Conservation (phyloP, 2,797 vertebrate genomes). For the Paguma larvata region DNA sequence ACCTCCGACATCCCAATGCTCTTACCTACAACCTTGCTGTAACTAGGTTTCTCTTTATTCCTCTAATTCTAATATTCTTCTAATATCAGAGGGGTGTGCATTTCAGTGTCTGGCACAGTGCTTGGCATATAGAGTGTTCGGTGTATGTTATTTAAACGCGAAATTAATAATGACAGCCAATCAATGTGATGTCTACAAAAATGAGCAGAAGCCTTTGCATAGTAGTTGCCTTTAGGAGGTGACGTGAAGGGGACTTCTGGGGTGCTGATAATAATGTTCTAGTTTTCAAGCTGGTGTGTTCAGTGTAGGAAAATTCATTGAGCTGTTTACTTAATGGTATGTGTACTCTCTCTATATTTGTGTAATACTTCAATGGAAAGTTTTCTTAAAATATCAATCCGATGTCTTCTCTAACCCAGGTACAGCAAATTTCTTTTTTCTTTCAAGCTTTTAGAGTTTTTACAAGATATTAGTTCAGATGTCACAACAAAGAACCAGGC, state of each 20-base stretch:
- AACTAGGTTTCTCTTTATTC: neutral
- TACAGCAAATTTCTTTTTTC: neutral
- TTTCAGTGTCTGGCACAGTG: neutral
- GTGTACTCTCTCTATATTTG: neutral
- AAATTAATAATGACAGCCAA: neutral
- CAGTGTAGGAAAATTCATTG: neutral
- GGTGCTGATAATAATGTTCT: neutral
- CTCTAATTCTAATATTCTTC: neutral
- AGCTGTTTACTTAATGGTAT: neutral
- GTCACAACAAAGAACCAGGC: neutral
- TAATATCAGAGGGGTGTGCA: neutral
- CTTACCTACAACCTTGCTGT: neutral
- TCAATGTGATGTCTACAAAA: neutral
- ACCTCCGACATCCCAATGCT: neutral
- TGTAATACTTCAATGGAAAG: neutral
- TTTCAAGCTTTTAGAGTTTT: conserved; percentile 22
- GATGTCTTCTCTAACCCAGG: neutral
- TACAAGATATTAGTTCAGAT: neutral
- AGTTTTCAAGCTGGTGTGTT: neutral
- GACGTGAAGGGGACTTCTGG: neutral
- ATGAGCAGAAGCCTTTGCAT: neutral
- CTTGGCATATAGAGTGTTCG: neutral
- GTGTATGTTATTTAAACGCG: neutral
- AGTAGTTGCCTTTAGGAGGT: neutral
- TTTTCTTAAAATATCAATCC: neutral